Evolutionary conservation across 2,113 vertebrate genomes (phyloP), one percentile per base, ranked within the genome.

Genomic region (Neolamprologus falcicula): DNA sequence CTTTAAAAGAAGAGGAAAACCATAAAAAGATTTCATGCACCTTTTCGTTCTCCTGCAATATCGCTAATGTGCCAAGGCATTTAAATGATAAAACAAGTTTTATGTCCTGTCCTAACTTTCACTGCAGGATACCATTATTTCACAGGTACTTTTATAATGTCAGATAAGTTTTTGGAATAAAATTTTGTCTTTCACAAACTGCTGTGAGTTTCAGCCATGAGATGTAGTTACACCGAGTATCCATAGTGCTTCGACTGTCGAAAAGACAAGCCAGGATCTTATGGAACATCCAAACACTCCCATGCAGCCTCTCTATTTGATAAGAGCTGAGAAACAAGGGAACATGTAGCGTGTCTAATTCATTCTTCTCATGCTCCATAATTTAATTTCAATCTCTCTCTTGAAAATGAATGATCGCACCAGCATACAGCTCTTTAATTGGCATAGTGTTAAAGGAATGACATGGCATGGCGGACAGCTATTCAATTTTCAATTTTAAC

Each of bases 401-500:
- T 90, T 90, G 82, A 93, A 92, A 95, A 94, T 93, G 89, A 95
- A 92, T 89, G 93, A 94, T 92, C 66, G 86, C 71, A 82, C 88
- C 94, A 91, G 80, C 86, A 17, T 92, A 86, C 90, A 93, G 82
- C 88, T 85, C 92, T 91, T 95, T 96, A 95, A 95, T 93, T 94
- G 90, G 89, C 90, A 81, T 80, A 91, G 89, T 90, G 94, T 92
- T 95, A 95, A 94, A 93, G 84, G 83, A 94, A 94, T 93, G 90
- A 94, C 92, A 96, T 66, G 83, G 86, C 92, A 92, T 90, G 89
- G 94, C 92, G 88, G 95, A 95, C 96, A 94, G 93, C 84, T 92
- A 92, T 94, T 96, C 94, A 91, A 95, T 96, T 95, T 95, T 95
- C 92, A 92, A 89, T 94, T 94, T 92, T 92, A 94, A 92, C 92